Percentiles rank a stretch among this genome's conserved stretches.
Evolutionary conservation across 2,888 invertebrate genomes (phyloP).

Genomic region (Dasypolia templi): DNA sequence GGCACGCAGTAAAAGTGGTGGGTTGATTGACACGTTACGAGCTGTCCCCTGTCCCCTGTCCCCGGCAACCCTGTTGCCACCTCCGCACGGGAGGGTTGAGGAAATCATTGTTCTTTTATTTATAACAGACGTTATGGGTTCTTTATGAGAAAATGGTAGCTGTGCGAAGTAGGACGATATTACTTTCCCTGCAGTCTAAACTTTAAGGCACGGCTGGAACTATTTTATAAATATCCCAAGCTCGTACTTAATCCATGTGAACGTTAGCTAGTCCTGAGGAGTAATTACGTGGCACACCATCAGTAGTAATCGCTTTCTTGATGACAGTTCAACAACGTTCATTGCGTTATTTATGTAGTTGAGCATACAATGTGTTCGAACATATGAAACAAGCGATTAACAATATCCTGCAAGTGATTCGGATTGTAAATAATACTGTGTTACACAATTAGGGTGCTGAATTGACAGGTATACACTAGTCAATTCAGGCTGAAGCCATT

Average conservation of each 20-base stretch:
- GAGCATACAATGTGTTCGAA: too few relatives aligned
- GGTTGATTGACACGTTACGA: conserved; percentile 70
- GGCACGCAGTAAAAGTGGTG: conserved; percentile 67
- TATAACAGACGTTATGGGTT: conserved; percentile 8
- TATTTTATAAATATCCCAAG: background rate
- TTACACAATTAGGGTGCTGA: too few relatives aligned
- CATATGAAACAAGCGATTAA: too few relatives aligned
- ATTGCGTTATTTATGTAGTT: too few relatives aligned
- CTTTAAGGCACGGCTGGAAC: background rate
- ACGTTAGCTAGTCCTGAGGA: background rate
- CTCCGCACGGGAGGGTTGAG: conserved; percentile 18
- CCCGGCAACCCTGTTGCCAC: conserved; percentile 19
- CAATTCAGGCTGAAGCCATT: background rate
- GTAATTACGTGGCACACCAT: too few relatives aligned
- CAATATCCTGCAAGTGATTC: too few relatives aligned
- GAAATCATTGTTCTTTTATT: conserved; percentile 38
- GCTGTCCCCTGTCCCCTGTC: conserved; percentile 47
- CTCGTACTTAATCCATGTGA: background rate
- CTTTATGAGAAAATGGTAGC: conserved; percentile 3
- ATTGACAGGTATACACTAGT: background rate
- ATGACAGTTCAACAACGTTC: too few relatives aligned
- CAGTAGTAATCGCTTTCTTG: too few relatives aligned
- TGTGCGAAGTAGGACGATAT: background rate
- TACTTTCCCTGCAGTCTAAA: background rate
- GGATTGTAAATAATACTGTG: too few relatives aligned